Percentiles rank a stretch among this genome's conserved stretches.
These are phyloP conservation scores for Chrysochloris asiatica DNA, from an alignment of 2,113 vertebrate genomes.

Conservation along the genomic window DNA sequence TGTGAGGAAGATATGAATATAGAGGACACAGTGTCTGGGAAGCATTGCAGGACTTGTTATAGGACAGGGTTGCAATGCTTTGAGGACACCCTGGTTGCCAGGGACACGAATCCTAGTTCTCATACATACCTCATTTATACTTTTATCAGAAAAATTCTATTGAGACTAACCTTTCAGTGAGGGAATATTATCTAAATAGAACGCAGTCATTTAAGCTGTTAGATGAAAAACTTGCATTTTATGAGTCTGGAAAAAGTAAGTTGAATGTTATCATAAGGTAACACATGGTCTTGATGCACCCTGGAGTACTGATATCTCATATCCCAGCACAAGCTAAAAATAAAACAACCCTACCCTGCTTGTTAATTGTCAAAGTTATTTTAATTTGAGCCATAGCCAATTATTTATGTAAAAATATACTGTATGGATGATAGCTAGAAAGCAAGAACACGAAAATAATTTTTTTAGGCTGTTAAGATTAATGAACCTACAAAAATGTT, in stretches of 20 bases:
- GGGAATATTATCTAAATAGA: slow-evolving; percentile 73
- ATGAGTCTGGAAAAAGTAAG: slow-evolving; percentile 38
- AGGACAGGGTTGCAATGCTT: slow-evolving; percentile 30
- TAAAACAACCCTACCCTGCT: slow-evolving; percentile 30
- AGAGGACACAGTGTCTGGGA: slow-evolving; percentile 14
- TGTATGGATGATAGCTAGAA: slow-evolving; percentile 60
- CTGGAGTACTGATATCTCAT: slow-evolving; percentile 53
- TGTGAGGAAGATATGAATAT: slow-evolving; percentile 32
- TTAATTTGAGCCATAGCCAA: slow-evolving; percentile 66
- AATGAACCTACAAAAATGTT: slow-evolving; percentile 74
- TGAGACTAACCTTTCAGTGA: slow-evolving; percentile 57
- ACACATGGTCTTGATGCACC: slow-evolving; percentile 36
- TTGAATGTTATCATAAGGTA: slow-evolving; percentile 69
- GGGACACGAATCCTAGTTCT: slow-evolving; percentile 59
- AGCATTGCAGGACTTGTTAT: not conserved
- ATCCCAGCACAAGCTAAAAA: slow-evolving; percentile 31
- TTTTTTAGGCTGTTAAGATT: slow-evolving; percentile 66
- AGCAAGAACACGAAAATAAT: slow-evolving; percentile 66
- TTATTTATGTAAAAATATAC: slow-evolving; percentile 74
- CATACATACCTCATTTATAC: slow-evolving; percentile 56
- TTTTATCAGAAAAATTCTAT: slow-evolving; percentile 71
- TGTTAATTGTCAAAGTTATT: slow-evolving; percentile 69
- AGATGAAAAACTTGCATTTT: slow-evolving; percentile 61
- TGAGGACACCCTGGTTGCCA: slow-evolving; percentile 52
- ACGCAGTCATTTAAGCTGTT: slow-evolving; percentile 64